Conservation (phyloP, 1,140 invertebrate species). For the Zaprionus capensis region DNA sequence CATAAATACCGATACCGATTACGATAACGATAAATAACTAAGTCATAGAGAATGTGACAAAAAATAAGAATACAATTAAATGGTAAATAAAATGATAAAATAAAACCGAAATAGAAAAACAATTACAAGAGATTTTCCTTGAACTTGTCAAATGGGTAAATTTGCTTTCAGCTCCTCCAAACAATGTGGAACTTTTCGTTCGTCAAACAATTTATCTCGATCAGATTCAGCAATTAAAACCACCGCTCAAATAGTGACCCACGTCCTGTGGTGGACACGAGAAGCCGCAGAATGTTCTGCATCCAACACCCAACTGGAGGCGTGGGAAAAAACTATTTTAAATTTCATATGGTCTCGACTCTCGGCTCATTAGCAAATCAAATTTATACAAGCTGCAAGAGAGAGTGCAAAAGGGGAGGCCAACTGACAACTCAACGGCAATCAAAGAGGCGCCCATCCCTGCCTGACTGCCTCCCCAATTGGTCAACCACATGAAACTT, state of each 20-base stretch:
- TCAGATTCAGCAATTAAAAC: slow-evolving; percentile 67
- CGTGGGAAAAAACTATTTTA: slow-evolving; percentile 67
- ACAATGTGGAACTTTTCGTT: slow-evolving; percentile 9
- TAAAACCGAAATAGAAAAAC: slow-evolving; percentile 36
- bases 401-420: not conserved
- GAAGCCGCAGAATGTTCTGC: slow-evolving; percentile 52
- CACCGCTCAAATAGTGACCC: slow-evolving; percentile 46
- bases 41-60: slow-evolving; percentile 57
- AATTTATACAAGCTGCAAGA: slow-evolving; percentile 60
- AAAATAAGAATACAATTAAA: slow-evolving; percentile 48
- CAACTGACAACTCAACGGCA: slow-evolving; percentile 22
- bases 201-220: slow-evolving; percentile 28
- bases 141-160: not conserved
- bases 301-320: slow-evolving; percentile 55
- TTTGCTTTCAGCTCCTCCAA: not conserved
- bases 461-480: slow-evolving; percentile 4
- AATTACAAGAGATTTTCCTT: not conserved
- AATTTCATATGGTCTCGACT: slow-evolving; percentile 64
- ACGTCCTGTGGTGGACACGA: slow-evolving; percentile 56
- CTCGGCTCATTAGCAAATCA: slow-evolving; percentile 73
- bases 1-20: slow-evolving; percentile 62
- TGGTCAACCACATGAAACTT: slow-evolving; percentile 67
- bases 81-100: slow-evolving; percentile 65
- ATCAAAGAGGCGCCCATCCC: not conserved
- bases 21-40: slow-evolving; percentile 47